Evolutionary conservation across 2,888 invertebrate species (phyloP).

Genomic region (Drosophila monieri): DNA sequence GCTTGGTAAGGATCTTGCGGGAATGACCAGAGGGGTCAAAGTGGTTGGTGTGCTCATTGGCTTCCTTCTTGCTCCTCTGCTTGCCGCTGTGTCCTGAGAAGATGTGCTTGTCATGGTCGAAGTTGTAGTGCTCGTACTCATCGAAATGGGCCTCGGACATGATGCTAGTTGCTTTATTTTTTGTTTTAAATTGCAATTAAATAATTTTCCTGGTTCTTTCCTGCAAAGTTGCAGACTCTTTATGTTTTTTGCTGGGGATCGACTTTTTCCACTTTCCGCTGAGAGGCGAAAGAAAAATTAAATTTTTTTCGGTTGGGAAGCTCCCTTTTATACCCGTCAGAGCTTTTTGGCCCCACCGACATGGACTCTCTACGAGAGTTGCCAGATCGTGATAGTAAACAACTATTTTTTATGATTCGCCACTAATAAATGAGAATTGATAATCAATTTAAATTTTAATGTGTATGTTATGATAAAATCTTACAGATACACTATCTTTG

Average conservation of each 20-base stretch:
- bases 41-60: slow-evolving; percentile 94
- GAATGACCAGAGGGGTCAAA: slow-evolving; percentile 96
- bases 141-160: slow-evolving; percentile 95
- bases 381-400: slow-evolving; percentile 11
- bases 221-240: slow-evolving; percentile 18
- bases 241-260: slow-evolving; percentile 8
- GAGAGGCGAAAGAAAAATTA: slow-evolving; percentile 31
- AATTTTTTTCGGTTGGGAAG: slow-evolving; percentile 9
- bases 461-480: background rate
- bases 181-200: slow-evolving; percentile 16
- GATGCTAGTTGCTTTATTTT: slow-evolving; percentile 80
- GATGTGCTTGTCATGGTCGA: slow-evolving; percentile 95
- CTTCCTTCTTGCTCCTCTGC: slow-evolving; percentile 95
- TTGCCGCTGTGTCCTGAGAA: slow-evolving; percentile 95
- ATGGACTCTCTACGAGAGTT: slow-evolving; percentile 9
- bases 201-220: slow-evolving; percentile 19
- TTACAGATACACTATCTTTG: background rate
- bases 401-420: background rate
- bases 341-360: slow-evolving; percentile 17
- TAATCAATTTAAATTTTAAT: background rate
- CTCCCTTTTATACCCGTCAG: slow-evolving; percentile 23
- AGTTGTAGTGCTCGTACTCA: slow-evolving; percentile 97
- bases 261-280: slow-evolving; percentile 82
- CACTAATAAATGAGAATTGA: background rate
- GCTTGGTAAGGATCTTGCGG: slow-evolving; percentile 94